Evolutionary conservation across 2,797 vertebrate genomes (phyloP).

Genomic region (Channa striata): DNA sequence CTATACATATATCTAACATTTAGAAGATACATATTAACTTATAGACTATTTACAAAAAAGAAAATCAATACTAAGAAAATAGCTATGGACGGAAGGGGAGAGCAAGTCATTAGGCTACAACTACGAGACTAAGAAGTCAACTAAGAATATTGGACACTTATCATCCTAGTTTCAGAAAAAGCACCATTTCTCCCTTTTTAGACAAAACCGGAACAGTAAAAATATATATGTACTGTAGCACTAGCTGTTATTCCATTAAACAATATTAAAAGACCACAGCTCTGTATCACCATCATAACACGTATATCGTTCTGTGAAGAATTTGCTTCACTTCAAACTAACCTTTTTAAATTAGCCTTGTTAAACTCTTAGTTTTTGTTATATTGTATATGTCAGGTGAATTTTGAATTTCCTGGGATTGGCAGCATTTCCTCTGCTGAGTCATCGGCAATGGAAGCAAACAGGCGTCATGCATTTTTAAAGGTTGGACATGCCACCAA

Average conservation of each 20-base stretch:
- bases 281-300: constrained; percentile 40
- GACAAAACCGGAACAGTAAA: constrained; percentile 73
- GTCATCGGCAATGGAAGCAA: constrained; percentile 22
- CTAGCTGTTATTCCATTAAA: constrained; percentile 60
- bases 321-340: constrained; percentile 32
- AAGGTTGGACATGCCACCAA: constrained; percentile 12
- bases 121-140: constrained; percentile 75
- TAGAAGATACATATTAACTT: constrained; percentile 87
- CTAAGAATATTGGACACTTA: constrained; percentile 70
- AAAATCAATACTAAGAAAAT: constrained; percentile 79
- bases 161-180: constrained; percentile 79
- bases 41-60: constrained; percentile 82
- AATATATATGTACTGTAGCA: constrained; percentile 63
- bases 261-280: constrained; percentile 49
- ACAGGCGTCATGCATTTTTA: constrained; percentile 35
- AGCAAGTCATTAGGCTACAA: constrained; percentile 78
- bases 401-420: constrained; percentile 24
- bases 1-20: constrained; percentile 94
- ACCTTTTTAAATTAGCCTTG: constrained; percentile 40
- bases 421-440: constrained; percentile 36
- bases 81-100: constrained; percentile 77
- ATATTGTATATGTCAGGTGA: constrained; percentile 20
- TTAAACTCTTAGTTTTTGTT: constrained; percentile 1
- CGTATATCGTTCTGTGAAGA: constrained; percentile 35
- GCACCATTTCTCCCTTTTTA: constrained; percentile 85